Percentiles rank a stretch among this genome's conserved stretches.
phyloP scores from a whole-genome alignment of 2,113 vertebrate species.

The Chauna torquata region DNA sequence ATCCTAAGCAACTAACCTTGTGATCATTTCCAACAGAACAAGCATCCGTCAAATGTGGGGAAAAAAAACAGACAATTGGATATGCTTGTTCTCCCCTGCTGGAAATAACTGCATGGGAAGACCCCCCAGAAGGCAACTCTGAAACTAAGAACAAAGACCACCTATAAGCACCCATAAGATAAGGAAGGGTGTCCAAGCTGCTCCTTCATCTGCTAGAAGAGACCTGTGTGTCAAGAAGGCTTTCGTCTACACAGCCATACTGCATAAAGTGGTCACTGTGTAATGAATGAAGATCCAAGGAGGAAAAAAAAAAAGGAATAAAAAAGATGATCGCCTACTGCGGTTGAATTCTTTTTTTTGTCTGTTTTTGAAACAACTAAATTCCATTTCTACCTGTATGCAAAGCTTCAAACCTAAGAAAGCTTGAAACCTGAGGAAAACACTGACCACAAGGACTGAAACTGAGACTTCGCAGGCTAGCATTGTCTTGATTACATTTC shows the following conservation, averaged over 20 bases:
- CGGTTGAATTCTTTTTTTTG: neutral
- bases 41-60: neutral
- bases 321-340: neutral
- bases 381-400: neutral
- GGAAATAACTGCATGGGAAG: neutral
- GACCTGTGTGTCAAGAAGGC: accelerated
- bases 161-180: neutral
- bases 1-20: neutral
- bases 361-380: neutral
- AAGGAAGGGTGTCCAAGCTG: neutral
- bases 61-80: neutral
- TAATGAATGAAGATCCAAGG: neutral
- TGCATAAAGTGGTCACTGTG: neutral
- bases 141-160: neutral
- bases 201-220: neutral
- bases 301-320: no score
- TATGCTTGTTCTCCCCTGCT: neutral
- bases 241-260: neutral
- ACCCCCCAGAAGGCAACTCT: neutral
- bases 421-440: neutral
- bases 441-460: neutral
- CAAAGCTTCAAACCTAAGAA: neutral
- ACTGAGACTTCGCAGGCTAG: neutral
- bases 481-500: neutral
- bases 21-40: neutral